Conservation (phyloP, 2,888 invertebrate genomes). For the Polymixis lichenea region DNA sequence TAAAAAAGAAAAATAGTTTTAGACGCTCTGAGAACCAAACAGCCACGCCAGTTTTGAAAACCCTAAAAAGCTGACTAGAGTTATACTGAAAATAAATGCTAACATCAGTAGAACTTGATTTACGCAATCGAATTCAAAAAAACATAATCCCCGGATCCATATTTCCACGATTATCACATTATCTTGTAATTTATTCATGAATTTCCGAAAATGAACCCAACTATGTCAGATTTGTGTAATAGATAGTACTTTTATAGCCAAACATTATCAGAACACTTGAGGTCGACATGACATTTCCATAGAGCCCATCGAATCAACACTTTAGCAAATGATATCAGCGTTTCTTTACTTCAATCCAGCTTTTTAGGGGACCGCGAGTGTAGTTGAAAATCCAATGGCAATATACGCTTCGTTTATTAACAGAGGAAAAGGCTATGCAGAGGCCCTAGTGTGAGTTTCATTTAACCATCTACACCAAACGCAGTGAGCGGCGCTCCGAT, state of each 20-base stretch:
- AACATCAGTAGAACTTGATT: not conserved
- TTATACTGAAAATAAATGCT: not conserved
- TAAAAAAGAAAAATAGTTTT: not conserved
- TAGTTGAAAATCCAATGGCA: not conserved
- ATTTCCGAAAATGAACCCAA: not conserved
- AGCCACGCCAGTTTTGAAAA: not conserved
- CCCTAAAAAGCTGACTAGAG: not conserved
- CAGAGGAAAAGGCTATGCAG: too few species aligned
- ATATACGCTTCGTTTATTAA: not conserved
- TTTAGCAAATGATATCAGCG: slow-evolving; percentile 49
- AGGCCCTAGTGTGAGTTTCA: too few species aligned
- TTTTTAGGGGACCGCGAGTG: slow-evolving; percentile 32
- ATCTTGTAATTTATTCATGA: slow-evolving; percentile 9
- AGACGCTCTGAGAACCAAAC: not conserved
- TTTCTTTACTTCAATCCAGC: slow-evolving; percentile 54
- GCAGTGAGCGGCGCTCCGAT: too few species aligned
- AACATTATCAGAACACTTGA: slow-evolving; percentile 49
- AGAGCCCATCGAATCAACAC: slow-evolving; percentile 30
- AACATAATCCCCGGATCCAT: slow-evolving; percentile 13
- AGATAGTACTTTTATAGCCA: slow-evolving; percentile 14
- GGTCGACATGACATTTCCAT: slow-evolving; percentile 49
- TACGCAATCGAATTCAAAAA: not conserved
- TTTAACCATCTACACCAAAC: too few species aligned
- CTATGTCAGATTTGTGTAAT: slow-evolving; percentile 15
- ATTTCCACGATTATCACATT: slow-evolving; percentile 3